Evolutionary conservation across 2,888 invertebrate species (phyloP).

Genomic region (Sacculina carcini): DNA sequence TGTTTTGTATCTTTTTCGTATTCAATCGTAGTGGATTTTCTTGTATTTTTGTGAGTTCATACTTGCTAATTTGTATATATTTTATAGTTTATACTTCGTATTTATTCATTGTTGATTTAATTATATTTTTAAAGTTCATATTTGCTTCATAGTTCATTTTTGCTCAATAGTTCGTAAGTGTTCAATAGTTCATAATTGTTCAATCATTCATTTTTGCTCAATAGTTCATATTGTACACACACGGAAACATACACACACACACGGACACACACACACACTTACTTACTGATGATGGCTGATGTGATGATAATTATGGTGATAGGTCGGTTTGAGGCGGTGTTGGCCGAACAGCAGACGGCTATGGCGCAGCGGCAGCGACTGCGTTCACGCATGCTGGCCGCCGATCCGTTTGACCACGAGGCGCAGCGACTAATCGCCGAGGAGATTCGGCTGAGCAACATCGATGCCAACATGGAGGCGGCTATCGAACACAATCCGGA

Average conservation of each 20-base stretch:
- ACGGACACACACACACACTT: too few relatives aligned
- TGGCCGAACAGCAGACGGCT: constrained; percentile 54
- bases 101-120: too few relatives aligned
- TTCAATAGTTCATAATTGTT: too few relatives aligned
- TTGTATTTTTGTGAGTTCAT: not conserved
- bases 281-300: too few relatives aligned
- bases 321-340: constrained; percentile 50
- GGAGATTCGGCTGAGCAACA: constrained; percentile 81
- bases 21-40: not conserved
- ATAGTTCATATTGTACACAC: too few relatives aligned
- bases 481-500: constrained; percentile 98
- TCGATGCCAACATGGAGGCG: constrained; percentile 93
- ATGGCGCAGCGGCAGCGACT: constrained; percentile 57
- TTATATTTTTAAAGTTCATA: too few relatives aligned
- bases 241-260: too few relatives aligned
- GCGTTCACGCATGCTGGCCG: constrained; percentile 59
- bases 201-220: too few relatives aligned
- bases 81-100: constrained; percentile 18
- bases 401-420: constrained; percentile 85
- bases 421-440: constrained; percentile 84
- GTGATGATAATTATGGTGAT: constrained; percentile 16
- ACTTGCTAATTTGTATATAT: constrained; percentile 16
- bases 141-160: too few relatives aligned
- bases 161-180: too few relatives aligned
- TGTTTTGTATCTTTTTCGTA: not conserved